Evolutionary conservation across 2,888 invertebrate species (phyloP).

Genomic region (Drosophila pseudotakahashii): DNA sequence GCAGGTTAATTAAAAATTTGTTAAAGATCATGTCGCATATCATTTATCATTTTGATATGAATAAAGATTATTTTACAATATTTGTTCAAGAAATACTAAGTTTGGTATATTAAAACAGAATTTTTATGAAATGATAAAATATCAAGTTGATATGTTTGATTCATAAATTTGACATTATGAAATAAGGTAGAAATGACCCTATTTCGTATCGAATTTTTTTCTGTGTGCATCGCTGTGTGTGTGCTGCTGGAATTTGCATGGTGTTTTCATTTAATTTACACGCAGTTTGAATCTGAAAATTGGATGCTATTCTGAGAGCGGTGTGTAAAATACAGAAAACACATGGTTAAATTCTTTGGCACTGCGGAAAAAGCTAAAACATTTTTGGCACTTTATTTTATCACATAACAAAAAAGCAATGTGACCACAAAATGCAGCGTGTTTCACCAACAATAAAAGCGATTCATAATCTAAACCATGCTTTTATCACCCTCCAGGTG

Average conservation of each 20-base stretch:
- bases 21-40: too few relatives aligned
- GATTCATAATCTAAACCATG: conserved; percentile 12
- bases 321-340: background rate
- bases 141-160: too few relatives aligned
- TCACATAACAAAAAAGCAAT: background rate
- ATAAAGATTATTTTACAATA: too few relatives aligned
- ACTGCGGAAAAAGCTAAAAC: background rate
- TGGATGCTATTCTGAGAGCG: background rate
- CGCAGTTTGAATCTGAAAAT: conserved; percentile 18
- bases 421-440: background rate
- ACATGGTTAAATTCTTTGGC: background rate
- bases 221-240: background rate
- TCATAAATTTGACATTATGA: too few relatives aligned
- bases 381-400: background rate
- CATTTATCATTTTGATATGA: too few relatives aligned
- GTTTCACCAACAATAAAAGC: background rate
- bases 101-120: too few relatives aligned
- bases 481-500: conserved; percentile 16
- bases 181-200: too few relatives aligned
- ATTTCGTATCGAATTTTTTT: too few relatives aligned
- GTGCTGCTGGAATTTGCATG: conserved; percentile 26
- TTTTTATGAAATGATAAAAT: too few relatives aligned
- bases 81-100: too few relatives aligned
- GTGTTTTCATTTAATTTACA: conserved; percentile 37
- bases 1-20: too few relatives aligned